Percentiles rank a stretch among this genome's conserved stretches.
Conservation (phyloP, 2,888 invertebrate species). For the Coremacera marginata region DNA sequence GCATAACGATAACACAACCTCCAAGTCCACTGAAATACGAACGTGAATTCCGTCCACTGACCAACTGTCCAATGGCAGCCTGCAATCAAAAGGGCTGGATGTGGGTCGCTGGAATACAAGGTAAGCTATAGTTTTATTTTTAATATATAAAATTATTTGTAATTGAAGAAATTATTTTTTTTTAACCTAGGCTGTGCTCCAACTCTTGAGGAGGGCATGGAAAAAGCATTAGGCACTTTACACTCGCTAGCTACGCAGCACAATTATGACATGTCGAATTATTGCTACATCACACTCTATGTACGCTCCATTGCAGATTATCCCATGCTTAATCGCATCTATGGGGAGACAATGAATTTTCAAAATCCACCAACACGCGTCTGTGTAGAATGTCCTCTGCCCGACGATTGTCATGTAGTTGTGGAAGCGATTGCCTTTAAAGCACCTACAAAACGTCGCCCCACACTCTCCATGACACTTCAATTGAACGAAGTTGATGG, state of each 20-base stretch:
- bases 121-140: constrained; percentile 47
- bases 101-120: constrained; percentile 85
- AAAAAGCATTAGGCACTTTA: constrained; percentile 81
- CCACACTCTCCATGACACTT: constrained; percentile 45
- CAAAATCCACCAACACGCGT: constrained; percentile 88
- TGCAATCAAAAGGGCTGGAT: constrained; percentile 84
- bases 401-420: constrained; percentile 78
- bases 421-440: constrained; percentile 80
- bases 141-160: not conserved
- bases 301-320: constrained; percentile 87
- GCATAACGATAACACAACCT: constrained; percentile 56
- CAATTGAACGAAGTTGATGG: constrained; percentile 45
- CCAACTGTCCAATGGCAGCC: constrained; percentile 75
- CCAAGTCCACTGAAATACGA: constrained; percentile 71
- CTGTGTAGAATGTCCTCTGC: constrained; percentile 85
- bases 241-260: constrained; percentile 69
- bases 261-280: constrained; percentile 73
- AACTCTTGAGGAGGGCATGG: constrained; percentile 76
- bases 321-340: constrained; percentile 81
- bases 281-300: constrained; percentile 87
- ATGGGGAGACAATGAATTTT: constrained; percentile 79
- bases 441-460: constrained; percentile 58
- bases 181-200: constrained; percentile 71
- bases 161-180: not conserved
- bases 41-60: constrained; percentile 73